phyloP scores from a whole-genome alignment of 2,797 vertebrate genomes.

The Leptoclinus maculatus region DNA sequence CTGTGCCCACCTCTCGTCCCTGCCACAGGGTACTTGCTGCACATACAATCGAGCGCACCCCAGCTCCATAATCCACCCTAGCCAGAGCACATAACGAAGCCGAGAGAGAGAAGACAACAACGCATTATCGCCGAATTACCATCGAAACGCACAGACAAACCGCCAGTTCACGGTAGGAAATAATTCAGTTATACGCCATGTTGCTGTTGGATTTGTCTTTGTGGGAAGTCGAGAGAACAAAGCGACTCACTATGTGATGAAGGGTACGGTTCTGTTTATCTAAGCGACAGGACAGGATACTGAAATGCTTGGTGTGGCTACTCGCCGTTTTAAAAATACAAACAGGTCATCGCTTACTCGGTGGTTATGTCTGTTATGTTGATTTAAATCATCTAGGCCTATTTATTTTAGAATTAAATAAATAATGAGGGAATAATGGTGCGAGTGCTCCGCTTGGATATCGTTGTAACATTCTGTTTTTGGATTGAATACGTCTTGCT shows the following conservation, averaged over 20 bases:
- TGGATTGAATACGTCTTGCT: not conserved
- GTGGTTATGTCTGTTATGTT: not conserved
- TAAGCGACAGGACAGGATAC: not conserved
- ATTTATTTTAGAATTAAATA: not conserved
- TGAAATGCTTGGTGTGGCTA: not conserved
- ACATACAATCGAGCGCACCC: conserved; percentile 52
- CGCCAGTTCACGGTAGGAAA: conserved; percentile 40
- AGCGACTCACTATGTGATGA: not conserved
- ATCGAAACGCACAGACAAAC: not conserved
- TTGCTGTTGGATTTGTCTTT: not conserved
- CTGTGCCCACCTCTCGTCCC: not conserved
- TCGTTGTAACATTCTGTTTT: not conserved
- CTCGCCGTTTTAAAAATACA: not conserved
- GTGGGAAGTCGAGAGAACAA: not conserved
- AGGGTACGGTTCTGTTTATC: not conserved
- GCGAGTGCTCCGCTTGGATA: fast-evolving
- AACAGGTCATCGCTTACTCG: not conserved
- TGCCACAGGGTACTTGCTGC: fast-evolving
- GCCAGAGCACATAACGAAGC: not conserved
- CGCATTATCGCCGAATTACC: not conserved
- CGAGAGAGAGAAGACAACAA: not conserved
- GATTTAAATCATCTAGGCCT: not conserved
- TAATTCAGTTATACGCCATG: not conserved
- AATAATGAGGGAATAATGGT: not conserved
- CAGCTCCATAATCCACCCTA: not conserved